These are phyloP conservation scores for Notarius lentiginosus DNA, from an alignment of 2,113 vertebrate species.

Conservation along the genomic window DNA sequence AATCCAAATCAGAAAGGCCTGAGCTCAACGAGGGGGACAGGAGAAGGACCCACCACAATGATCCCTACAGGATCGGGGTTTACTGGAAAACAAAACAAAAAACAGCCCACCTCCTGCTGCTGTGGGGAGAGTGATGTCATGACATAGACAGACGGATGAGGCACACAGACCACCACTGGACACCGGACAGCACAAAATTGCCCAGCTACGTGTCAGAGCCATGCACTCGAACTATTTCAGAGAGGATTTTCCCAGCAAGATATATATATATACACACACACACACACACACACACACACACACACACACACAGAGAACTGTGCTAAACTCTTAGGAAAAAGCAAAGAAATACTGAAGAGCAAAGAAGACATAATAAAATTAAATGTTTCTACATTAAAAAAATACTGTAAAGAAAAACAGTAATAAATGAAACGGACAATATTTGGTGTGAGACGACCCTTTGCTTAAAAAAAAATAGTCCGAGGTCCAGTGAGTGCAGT, in stretches of 20 bases:
- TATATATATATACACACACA: background rate
- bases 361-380: too few relatives aligned
- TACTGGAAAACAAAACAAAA: conserved; percentile 31
- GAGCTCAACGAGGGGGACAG: conserved; percentile 54
- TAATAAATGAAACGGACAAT: too few relatives aligned
- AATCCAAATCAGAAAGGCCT: conserved; percentile 63
- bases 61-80: conserved; percentile 56
- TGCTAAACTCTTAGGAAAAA: too few relatives aligned
- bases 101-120: conserved; percentile 31
- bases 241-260: conserved; percentile 15
- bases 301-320: background rate
- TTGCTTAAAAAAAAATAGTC: too few relatives aligned
- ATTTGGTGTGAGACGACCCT: too few relatives aligned
- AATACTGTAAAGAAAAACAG: too few relatives aligned
- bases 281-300: background rate
- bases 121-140: conserved; percentile 46
- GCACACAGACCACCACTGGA: conserved; percentile 14
- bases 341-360: too few relatives aligned
- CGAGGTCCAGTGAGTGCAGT: too few relatives aligned
- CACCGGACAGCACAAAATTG: background rate
- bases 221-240: background rate
- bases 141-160: conserved; percentile 35
- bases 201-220: conserved; percentile 31
- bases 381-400: too few relatives aligned
- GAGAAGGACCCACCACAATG: conserved; percentile 51